Evolutionary conservation across 2,888 invertebrate genomes (phyloP).

Genomic region (Reticulitermes lucifugus): DNA sequence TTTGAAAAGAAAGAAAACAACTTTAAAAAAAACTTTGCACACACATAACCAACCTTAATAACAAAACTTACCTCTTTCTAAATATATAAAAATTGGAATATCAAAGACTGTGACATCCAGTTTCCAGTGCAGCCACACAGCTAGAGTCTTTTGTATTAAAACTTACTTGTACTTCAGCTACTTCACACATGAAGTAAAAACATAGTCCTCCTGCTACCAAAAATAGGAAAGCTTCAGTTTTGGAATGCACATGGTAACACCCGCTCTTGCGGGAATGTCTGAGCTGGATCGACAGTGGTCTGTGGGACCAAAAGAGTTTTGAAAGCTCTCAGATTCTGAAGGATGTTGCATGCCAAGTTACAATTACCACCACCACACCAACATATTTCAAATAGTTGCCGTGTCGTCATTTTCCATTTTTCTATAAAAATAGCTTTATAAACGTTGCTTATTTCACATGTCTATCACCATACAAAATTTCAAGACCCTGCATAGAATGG

Average conservation of each 20-base stretch:
- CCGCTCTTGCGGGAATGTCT: background rate
- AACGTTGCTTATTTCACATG: too few species aligned
- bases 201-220: conserved; percentile 16
- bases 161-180: conserved; percentile 1
- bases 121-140: background rate
- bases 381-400: too few species aligned
- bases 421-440: too few species aligned
- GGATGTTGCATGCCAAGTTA: too few species aligned
- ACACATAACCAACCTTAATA: background rate
- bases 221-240: conserved; percentile 42
- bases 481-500: too few species aligned
- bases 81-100: background rate
- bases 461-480: too few species aligned
- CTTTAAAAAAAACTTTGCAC: background rate
- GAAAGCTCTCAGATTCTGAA: too few species aligned
- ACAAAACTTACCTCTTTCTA: background rate
- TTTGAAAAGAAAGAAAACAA: background rate
- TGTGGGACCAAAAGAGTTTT: too few species aligned
- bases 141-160: conserved; percentile 9
- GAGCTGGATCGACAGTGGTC: background rate
- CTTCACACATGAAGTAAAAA: conserved; percentile 11
- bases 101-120: background rate
- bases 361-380: too few species aligned
- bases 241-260: background rate
- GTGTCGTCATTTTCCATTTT: too few species aligned